A percentile compares a stretch with the other conserved stretches of the same genome.
These are phyloP conservation scores for Leptinotarsa peninsularis DNA, from an alignment of 2,888 invertebrate genomes.

Conservation along the genomic window DNA sequence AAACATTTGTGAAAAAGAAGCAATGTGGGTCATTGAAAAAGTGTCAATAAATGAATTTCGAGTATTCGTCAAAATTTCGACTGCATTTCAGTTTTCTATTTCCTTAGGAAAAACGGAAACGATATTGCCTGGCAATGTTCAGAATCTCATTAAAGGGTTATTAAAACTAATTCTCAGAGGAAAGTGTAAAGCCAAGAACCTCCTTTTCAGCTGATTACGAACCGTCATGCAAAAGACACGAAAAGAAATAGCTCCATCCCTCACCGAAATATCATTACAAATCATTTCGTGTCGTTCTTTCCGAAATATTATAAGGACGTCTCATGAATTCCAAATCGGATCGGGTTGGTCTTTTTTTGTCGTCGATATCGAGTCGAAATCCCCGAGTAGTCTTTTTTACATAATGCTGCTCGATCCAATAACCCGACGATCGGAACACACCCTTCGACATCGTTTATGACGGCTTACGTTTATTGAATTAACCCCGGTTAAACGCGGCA, in stretches of 20 bases:
- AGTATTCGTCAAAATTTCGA: no score
- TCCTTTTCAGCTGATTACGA: no score
- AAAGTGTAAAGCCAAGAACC: no score
- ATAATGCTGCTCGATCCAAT: constrained; percentile 16
- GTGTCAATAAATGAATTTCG: no score
- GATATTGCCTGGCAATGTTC: no score
- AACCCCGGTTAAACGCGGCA: constrained; percentile 45
- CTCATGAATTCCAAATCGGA: constrained; percentile 18
- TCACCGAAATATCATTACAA: constrained; percentile 12
- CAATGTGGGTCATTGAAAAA: no score
- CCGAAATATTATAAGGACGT: constrained; percentile 5
- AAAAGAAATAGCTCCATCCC: neutral
- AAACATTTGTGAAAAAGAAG: no score
- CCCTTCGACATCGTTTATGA: constrained; percentile 40
- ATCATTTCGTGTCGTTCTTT: constrained; percentile 11
- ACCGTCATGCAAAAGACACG: neutral
- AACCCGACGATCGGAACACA: constrained; percentile 14
- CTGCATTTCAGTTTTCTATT: no score
- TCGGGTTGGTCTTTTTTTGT: constrained; percentile 7
- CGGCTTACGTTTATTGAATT: constrained; percentile 53
- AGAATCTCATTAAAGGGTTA: no score
- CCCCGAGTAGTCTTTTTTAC: constrained; percentile 13
- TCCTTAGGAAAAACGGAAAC: no score
- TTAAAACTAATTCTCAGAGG: no score
- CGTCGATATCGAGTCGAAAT: constrained; percentile 4